Evolutionary conservation across 2,797 vertebrate genomes (phyloP), one percentile per base, ranked within the genome.

Genomic region (Syndactyla subalaris): DNA sequence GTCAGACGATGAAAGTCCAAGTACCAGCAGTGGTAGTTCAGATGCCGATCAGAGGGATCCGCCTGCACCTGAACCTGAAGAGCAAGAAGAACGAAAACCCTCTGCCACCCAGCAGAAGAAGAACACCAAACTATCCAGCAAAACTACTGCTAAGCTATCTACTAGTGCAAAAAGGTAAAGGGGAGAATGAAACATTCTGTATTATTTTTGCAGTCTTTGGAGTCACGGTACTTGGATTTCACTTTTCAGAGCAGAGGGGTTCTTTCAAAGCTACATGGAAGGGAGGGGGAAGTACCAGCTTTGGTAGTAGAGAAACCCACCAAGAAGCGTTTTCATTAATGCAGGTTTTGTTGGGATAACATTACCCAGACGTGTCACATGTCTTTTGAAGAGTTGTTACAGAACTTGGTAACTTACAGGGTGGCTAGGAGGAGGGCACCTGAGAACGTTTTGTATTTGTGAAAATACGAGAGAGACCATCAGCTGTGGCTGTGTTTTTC

Each of bases 1-100:
- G 97, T 99, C 98, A 80, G 98, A 99, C 22, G 98, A 99, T 97
- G 98, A 99, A 97, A 99, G 98, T 97, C 98, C 98, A 72, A 99
- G 98, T 97, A 99, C 98, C 97, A 99, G 98, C 98, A 99, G 98
- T 32, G 98, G 98, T 57, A 99, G 98, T 97, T 99, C 98, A 83
- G 98, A 99, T 97, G 98, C 98, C 0, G 98, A 99, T 97, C 98
- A 99, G 97, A 97, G 98, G 96, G 98, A 99, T 93, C 98, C 98
- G 30, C 98, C 98, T 75, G 98, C 98, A 15, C 98, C 98, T 72
- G 98, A 99, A 95, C 98, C 98, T 2, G 98, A 99, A 91, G 98
- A 99, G 49, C 98, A 98, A 94, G 98, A 99, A 90, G 98, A 99
- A 92, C 98, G 98, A 94, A 99, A 99, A 96, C 98, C 98, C 71